phyloP scores from a whole-genome alignment of 2,113 vertebrate species.

The Ibidorhyncha struthersii region DNA sequence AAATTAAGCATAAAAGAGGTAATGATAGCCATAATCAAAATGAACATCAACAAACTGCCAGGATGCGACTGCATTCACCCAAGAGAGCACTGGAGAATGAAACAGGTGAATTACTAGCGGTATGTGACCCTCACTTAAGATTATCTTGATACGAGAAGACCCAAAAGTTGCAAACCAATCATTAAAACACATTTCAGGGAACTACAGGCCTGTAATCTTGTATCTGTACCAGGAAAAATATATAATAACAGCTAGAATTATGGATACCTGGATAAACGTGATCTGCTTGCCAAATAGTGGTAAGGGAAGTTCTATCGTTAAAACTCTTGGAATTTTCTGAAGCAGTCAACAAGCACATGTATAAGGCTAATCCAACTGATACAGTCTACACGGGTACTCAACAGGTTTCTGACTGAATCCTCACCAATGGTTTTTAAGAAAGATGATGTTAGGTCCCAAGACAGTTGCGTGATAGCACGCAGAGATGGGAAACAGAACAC shows the following conservation, averaged over 20 bases:
- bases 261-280: not conserved
- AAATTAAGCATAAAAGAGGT: not conserved
- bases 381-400: not conserved
- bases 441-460: not conserved
- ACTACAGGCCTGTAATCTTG: not conserved
- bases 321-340: not conserved
- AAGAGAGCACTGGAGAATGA: not conserved
- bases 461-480: not conserved
- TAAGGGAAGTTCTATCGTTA: not conserved
- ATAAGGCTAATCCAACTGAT: not conserved
- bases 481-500: not conserved
- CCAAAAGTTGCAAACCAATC: fast-evolving
- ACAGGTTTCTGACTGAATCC: not conserved
- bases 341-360: not conserved
- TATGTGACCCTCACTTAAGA: not conserved
- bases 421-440: not conserved
- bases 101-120: not conserved
- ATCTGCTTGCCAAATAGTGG: not conserved
- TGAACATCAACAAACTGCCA: not conserved
- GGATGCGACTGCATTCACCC: not conserved
- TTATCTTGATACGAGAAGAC: not conserved
- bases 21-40: not conserved
- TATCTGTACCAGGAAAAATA: not conserved
- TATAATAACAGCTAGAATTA: not conserved
- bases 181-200: not conserved